Evolutionary conservation across 2,113 vertebrate genomes (phyloP).

Genomic region (Ptyas mucosa): DNA sequence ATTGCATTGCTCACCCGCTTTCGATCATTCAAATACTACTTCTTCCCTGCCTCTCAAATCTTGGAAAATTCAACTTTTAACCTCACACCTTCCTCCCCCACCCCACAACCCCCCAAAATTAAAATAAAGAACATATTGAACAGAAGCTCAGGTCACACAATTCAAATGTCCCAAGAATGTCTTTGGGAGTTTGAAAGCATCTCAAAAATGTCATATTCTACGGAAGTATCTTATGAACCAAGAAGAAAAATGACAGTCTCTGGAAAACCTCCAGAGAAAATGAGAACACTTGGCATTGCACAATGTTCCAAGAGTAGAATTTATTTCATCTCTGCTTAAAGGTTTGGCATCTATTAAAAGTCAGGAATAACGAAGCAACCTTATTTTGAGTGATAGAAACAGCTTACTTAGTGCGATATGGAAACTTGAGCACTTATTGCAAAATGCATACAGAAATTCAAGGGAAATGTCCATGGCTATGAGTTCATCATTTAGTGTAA

Average conservation of each 20-base stretch:
- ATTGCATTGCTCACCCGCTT: background rate
- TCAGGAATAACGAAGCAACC: slow-evolving; percentile 12
- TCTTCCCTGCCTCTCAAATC: background rate
- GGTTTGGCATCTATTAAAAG: slow-evolving; percentile 28
- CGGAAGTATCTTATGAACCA: slow-evolving; percentile 40
- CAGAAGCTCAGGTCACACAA: slow-evolving; percentile 29
- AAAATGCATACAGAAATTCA: slow-evolving; percentile 32
- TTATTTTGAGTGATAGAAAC: slow-evolving; percentile 9
- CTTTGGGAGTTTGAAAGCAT: slow-evolving; percentile 37
- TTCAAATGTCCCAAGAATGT: slow-evolving; percentile 33
- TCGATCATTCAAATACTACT: background rate
- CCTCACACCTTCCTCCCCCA: background rate
- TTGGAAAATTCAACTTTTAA: background rate
- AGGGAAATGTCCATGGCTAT: background rate
- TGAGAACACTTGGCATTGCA: slow-evolving; percentile 45
- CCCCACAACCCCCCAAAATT: too few relatives aligned
- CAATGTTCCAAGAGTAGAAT: slow-evolving; percentile 27
- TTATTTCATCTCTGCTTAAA: slow-evolving; percentile 33
- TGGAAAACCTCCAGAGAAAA: slow-evolving; percentile 34
- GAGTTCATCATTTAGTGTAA: background rate
- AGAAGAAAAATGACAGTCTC: slow-evolving; percentile 22
- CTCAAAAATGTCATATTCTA: slow-evolving; percentile 34
- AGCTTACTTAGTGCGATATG: background rate
- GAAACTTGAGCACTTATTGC: slow-evolving; percentile 19
- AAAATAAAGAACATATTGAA: background rate